phyloP scores from a whole-genome alignment of 2,888 invertebrate genomes.

The Oscheius sp. region DNA sequence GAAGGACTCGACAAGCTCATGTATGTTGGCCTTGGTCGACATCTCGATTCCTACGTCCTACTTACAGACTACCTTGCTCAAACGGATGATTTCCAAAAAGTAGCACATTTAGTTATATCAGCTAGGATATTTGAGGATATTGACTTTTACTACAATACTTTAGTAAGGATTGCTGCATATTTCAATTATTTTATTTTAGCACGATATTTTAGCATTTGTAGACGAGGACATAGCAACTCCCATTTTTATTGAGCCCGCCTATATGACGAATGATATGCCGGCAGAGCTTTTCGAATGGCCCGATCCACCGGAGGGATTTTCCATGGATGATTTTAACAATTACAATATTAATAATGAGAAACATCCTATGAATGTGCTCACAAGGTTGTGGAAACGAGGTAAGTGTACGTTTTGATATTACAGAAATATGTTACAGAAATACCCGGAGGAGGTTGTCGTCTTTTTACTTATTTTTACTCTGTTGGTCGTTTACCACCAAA shows the following conservation, averaged over 20 bases:
- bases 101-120: neutral
- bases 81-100: conserved; percentile 10
- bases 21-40: conserved; percentile 3
- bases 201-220: neutral
- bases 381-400: conserved; percentile 7
- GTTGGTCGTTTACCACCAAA: conserved; percentile 6
- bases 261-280: neutral
- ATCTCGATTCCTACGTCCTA: neutral
- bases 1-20: neutral
- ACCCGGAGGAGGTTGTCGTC: neutral
- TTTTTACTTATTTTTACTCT: neutral
- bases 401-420: neutral
- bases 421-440: neutral
- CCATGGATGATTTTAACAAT: neutral
- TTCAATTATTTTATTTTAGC: conserved; percentile 1
- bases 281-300: neutral
- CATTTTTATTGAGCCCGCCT: neutral
- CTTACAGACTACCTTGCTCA: conserved; percentile 1
- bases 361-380: neutral
- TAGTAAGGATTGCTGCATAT: neutral
- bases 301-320: neutral
- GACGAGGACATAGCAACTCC: neutral
- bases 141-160: neutral
- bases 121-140: conserved; percentile 9
- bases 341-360: neutral